Evolutionary conservation across 2,888 invertebrate species (phyloP), one percentile per base, ranked within the genome.

Genomic region (Cheilosia grossa): DNA sequence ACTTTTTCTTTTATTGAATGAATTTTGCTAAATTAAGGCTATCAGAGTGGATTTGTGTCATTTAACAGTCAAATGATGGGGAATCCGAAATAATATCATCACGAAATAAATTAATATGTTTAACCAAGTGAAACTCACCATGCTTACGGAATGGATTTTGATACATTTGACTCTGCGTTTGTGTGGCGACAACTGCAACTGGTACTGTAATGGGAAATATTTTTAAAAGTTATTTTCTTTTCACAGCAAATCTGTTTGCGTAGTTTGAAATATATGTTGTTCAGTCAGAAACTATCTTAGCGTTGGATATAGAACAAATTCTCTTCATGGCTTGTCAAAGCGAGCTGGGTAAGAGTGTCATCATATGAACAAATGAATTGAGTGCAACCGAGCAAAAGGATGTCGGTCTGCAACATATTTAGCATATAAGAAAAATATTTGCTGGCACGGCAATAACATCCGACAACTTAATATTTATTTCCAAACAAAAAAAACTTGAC

Each of bases 291-390:
- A n/a, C 47, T 47, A 17, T 21, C 24, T 17, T 73, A 37, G 79
- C 79, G 73, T 80, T 80, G 79, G 73, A 13, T 61, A 21, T 44
- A 59, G 64, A 59, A 80, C 73, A 67, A 80, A 44, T 73, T 80
- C 30, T 80, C 80, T 73, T 80, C 73, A 80, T 21, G 59, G 73
- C 80, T 54, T 61, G 13, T 73, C 80, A 80, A 80, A 80, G 80
- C 72, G 79, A 79, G 79, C 79, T 79, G 79, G 79, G 79, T 66
- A 10, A 59, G 21, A 17, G 24, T 66, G 44, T 80, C 80, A 53
- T 54, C 53, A 67, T 15, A 30, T 10, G 30, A 42, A 54, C 17
- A 54, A 19, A 17, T 49, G 0, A 4, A 5, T 5, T n/a, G n/a
- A 13, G 4, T 42, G 40, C 10, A 5, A 42, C 4, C 15, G 6